Percentiles rank a stretch among this genome's conserved stretches.
Evolutionary conservation across 2,113 vertebrate species (phyloP).

Genomic region (Laterallus jamaicensis): DNA sequence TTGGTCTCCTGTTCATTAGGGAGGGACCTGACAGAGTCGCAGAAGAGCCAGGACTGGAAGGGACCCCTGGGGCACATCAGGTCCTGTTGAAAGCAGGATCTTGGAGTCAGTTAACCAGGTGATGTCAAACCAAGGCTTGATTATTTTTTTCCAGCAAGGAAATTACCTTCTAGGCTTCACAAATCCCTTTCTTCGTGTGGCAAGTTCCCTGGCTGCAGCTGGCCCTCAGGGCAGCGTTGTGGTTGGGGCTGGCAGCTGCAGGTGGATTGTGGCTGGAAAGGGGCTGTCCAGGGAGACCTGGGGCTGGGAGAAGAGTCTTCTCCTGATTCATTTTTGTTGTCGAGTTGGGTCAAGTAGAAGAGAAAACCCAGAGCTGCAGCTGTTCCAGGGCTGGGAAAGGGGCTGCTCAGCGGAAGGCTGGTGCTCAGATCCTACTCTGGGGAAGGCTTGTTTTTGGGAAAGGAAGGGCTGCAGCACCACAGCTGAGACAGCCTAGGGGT

Average conservation of each 20-base stretch:
- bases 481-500: not conserved
- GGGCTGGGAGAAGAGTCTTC: not conserved
- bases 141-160: not conserved
- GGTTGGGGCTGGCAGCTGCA: not conserved
- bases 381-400: not conserved
- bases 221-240: not conserved
- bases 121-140: not conserved
- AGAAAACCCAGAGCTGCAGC: not conserved
- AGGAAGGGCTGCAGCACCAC: not conserved
- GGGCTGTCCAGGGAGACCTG: not conserved
- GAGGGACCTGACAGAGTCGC: not conserved
- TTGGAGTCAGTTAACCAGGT: not conserved
- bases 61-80: not conserved
- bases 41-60: not conserved
- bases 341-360: not conserved
- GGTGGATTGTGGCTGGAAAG: not conserved
- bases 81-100: not conserved
- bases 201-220: not conserved
- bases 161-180: not conserved
- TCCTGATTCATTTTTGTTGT: not conserved
- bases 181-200: not conserved
- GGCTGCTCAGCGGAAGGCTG: not conserved
- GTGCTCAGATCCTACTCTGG: not conserved
- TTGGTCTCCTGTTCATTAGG: not conserved
- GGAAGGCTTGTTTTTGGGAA: not conserved